A percentile compares a stretch with the other conserved stretches of the same genome.
These are phyloP conservation scores for Cataglyphis livida DNA, from an alignment of 2,888 invertebrate species.

Conservation along the genomic window DNA sequence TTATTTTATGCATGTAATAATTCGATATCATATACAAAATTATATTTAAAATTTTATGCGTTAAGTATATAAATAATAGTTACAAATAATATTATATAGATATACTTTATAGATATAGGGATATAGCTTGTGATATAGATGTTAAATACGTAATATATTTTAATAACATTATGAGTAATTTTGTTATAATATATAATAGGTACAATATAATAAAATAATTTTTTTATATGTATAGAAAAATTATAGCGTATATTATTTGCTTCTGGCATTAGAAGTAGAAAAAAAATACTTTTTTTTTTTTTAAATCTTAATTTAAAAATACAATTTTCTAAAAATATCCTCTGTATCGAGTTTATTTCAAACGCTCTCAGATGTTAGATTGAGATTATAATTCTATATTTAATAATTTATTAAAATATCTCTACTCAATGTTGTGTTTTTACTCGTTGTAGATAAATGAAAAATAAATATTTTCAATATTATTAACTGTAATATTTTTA, in stretches of 20 bases:
- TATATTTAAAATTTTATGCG: not conserved
- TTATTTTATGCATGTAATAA: slow-evolving; percentile 13
- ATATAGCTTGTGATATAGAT: not conserved
- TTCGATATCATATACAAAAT: not conserved
- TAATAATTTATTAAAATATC: not conserved
- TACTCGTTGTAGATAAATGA: not conserved
- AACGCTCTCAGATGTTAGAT: not conserved
- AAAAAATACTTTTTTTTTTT: not conserved
- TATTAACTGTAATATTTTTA: not conserved
- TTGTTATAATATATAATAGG: not conserved
- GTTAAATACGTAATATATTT: not conserved
- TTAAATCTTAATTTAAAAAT: not conserved
- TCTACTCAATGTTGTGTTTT: not conserved
- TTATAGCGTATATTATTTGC: not conserved
- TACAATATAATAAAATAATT: slow-evolving; percentile 1
- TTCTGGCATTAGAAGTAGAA: not conserved
- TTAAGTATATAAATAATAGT: not conserved
- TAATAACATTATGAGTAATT: not conserved
- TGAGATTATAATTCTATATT: not conserved
- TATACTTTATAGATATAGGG: not conserved
- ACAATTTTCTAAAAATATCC: not conserved
- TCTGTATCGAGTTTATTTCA: not conserved
- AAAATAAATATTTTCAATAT: not conserved
- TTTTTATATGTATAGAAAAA: not conserved
- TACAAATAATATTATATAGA: not conserved